Percentiles rank a stretch among this genome's conserved stretches.
Conservation (phyloP, 2,797 vertebrate species). For the Sebastes itinus region DNA sequence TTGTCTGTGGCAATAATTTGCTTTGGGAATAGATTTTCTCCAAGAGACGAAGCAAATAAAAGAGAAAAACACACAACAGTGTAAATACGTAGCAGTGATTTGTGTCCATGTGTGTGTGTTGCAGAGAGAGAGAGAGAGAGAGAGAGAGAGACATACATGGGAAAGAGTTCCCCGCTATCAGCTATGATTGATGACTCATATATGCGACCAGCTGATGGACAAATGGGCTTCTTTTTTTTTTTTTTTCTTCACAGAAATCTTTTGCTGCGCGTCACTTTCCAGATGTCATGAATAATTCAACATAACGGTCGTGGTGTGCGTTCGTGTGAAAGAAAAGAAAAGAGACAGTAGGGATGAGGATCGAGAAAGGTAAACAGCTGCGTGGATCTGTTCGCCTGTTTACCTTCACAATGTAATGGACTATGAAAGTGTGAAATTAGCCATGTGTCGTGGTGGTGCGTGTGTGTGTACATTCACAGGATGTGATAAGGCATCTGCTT, state of each 20-base stretch:
- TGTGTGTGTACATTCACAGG: not conserved
- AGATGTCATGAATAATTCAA: slow-evolving; percentile 32
- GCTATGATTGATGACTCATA: slow-evolving; percentile 38
- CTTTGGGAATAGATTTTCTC: not conserved
- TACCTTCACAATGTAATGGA: not conserved
- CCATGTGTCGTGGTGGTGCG: not conserved
- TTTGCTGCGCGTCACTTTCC: not conserved
- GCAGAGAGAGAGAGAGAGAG: not conserved
- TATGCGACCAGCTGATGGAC: slow-evolving; percentile 1
- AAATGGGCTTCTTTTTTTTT: not conserved
- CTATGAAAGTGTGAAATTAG: not conserved
- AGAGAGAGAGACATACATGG: not conserved
- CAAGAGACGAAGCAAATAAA: not conserved
- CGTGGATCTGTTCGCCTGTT: not conserved
- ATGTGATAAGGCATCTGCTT: not conserved
- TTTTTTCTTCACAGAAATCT: not conserved
- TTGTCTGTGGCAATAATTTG: not conserved
- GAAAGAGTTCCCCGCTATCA: not conserved
- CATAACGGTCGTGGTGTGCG: not conserved
- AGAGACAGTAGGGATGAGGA: not conserved
- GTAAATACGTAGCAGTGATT: not conserved
- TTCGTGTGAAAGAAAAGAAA: not conserved
- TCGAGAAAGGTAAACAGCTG: not conserved
- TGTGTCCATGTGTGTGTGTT: not conserved
- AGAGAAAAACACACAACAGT: not conserved